These are phyloP conservation scores for Babylonia areolata DNA, from an alignment of 1,140 invertebrate genomes.

Conservation along the genomic window DNA sequence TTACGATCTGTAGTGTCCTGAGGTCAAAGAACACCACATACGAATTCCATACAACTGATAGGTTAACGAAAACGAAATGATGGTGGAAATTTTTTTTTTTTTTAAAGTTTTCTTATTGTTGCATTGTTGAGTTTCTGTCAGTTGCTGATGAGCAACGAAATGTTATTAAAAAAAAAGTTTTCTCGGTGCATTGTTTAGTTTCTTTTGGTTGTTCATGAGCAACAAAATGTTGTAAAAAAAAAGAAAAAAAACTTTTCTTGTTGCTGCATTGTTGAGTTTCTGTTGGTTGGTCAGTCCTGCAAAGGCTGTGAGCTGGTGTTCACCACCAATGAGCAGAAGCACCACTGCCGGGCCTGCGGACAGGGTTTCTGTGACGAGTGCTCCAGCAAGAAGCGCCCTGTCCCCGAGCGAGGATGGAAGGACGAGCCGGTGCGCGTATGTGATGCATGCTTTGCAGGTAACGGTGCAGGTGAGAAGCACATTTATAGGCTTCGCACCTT, in stretches of 20 bases:
- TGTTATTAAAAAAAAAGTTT: too few species aligned
- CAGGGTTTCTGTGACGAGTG: slow-evolving; percentile 78
- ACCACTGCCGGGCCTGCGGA: slow-evolving; percentile 86
- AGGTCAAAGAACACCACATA: too few species aligned
- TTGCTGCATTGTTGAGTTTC: neutral
- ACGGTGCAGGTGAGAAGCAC: slow-evolving; percentile 48
- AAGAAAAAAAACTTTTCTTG: too few species aligned
- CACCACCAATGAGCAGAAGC: slow-evolving; percentile 78
- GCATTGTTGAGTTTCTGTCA: slow-evolving; percentile 5
- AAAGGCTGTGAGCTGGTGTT: slow-evolving; percentile 80
- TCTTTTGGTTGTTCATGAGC: too few species aligned
- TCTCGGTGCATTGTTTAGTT: too few species aligned
- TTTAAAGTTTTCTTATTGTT: too few species aligned
- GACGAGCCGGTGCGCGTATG: slow-evolving; percentile 76
- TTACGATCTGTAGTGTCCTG: too few species aligned
- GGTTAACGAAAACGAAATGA: too few species aligned
- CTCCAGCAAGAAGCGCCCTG: slow-evolving; percentile 70
- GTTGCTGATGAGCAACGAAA: too few species aligned
- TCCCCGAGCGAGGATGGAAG: slow-evolving; percentile 78
- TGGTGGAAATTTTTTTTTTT: too few species aligned
- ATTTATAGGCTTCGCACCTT: slow-evolving; percentile 33
- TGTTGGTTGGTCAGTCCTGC: slow-evolving; percentile 79
- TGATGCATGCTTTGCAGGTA: slow-evolving; percentile 70
- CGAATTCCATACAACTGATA: too few species aligned
- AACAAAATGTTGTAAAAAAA: too few species aligned